These are phyloP conservation scores for Ciconia nigra DNA, from an alignment of 2,797 vertebrate species.

Conservation along the genomic window DNA sequence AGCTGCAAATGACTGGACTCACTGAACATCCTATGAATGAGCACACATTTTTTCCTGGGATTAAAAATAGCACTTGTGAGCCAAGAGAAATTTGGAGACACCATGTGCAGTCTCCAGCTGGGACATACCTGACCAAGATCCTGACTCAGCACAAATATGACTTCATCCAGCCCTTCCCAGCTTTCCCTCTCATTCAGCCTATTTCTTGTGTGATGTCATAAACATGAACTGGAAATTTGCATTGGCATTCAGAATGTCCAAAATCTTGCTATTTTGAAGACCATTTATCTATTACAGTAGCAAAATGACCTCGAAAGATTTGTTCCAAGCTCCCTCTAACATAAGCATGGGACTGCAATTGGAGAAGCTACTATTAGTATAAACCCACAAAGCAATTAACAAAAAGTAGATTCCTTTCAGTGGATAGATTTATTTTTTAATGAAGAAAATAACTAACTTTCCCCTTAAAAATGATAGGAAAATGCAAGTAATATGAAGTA, in stretches of 20 bases:
- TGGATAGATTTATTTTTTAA: background rate
- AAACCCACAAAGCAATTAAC: background rate
- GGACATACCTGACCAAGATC: background rate
- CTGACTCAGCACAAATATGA: background rate
- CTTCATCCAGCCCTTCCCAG: background rate
- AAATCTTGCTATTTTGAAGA: background rate
- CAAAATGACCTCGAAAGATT: background rate
- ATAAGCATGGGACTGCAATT: accelerated
- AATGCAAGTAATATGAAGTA: background rate
- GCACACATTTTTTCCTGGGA: accelerated
- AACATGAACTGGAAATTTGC: background rate
- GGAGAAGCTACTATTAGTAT: background rate
- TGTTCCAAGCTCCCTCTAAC: accelerated
- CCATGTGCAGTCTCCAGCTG: accelerated
- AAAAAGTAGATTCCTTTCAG: background rate
- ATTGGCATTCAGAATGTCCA: background rate
- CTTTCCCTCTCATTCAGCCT: background rate
- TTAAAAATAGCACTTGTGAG: background rate
- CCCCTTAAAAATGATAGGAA: background rate
- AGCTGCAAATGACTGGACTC: background rate
- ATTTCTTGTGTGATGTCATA: background rate
- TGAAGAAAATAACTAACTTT: background rate
- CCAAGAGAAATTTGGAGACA: background rate
- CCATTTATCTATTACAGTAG: accelerated
- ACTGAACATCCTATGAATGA: background rate